Conservation (phyloP, 2,888 invertebrate species). For the Dascillus cervinus region DNA sequence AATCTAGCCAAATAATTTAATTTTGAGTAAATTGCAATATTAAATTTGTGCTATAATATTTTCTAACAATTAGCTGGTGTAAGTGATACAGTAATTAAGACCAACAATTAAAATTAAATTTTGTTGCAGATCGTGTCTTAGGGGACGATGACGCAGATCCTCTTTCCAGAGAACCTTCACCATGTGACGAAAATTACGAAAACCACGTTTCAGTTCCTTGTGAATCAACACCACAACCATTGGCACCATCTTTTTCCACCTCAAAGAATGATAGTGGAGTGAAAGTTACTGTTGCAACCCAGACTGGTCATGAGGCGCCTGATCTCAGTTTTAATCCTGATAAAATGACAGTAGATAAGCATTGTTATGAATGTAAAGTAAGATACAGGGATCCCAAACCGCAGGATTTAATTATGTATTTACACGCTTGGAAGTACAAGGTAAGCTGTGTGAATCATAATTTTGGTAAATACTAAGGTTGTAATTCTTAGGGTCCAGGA, state of each 20-base stretch:
- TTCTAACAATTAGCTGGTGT: no score
- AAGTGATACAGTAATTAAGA: no score
- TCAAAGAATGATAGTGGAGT: conserved; percentile 39
- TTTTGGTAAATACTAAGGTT: no score
- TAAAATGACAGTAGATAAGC: conserved; percentile 71
- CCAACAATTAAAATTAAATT: no score
- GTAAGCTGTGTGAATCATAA: conserved; percentile 42
- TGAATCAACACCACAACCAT: conserved; percentile 30
- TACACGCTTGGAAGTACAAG: conserved; percentile 92
- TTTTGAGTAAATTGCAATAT: no score
- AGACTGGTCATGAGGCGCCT: conserved; percentile 73
- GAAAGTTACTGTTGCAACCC: conserved; percentile 73
- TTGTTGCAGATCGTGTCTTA: conserved; percentile 35
- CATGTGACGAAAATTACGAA: conserved; percentile 52
- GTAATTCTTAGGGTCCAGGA: conserved; percentile 67
- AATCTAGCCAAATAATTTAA: no score
- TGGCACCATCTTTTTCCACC: no score
- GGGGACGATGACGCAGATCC: conserved; percentile 59
- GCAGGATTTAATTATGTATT: conserved; percentile 88
- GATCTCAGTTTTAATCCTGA: conserved; percentile 59
- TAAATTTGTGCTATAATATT: no score
- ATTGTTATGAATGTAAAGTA: conserved; percentile 91
- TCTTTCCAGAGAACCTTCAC: conserved; percentile 64
- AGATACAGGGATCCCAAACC: conserved; percentile 87
- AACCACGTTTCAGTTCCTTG: conserved; percentile 36